A percentile compares a stretch with the other conserved stretches of the same genome.
These are phyloP conservation scores for human DNA, from an alignment of 2,113 vertebrate species.

Conservation along the genomic window DNA sequence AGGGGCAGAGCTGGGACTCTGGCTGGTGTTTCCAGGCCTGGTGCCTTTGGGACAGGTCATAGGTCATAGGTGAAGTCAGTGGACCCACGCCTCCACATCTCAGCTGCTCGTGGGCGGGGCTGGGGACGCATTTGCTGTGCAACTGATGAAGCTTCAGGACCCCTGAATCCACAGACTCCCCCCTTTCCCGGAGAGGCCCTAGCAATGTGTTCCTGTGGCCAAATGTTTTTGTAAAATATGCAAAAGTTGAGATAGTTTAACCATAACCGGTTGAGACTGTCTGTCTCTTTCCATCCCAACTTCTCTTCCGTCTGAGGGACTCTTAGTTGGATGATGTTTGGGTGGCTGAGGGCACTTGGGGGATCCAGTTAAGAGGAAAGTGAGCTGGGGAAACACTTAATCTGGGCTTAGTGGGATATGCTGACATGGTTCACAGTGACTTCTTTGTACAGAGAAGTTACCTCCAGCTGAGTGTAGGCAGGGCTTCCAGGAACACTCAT, in stretches of 20 bases:
- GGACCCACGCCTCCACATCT: rapidly evolving
- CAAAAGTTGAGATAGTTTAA: neutral
- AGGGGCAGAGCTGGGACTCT: neutral
- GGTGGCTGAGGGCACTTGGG: neutral
- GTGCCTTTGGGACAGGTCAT: neutral
- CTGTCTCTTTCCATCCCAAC: neutral
- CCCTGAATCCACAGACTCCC: neutral
- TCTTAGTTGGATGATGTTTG: neutral
- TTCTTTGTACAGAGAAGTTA: neutral
- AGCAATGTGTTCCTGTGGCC: neutral
- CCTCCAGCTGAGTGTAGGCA: neutral
- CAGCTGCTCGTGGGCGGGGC: neutral
- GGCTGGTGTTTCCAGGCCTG: neutral
- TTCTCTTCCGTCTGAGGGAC: neutral
- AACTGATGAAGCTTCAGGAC: neutral
- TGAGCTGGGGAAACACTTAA: neutral
- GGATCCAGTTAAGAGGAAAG: neutral
- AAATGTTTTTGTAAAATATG: neutral
- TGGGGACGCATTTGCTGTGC: neutral
- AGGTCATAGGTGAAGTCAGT: neutral
- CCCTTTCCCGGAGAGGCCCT: neutral
- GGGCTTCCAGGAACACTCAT: neutral
- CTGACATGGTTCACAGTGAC: no score
- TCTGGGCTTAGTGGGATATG: neutral
- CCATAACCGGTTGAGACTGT: neutral